Conservation (phyloP, 2,888 invertebrate genomes). For the Erpobdella octoculata region DNA sequence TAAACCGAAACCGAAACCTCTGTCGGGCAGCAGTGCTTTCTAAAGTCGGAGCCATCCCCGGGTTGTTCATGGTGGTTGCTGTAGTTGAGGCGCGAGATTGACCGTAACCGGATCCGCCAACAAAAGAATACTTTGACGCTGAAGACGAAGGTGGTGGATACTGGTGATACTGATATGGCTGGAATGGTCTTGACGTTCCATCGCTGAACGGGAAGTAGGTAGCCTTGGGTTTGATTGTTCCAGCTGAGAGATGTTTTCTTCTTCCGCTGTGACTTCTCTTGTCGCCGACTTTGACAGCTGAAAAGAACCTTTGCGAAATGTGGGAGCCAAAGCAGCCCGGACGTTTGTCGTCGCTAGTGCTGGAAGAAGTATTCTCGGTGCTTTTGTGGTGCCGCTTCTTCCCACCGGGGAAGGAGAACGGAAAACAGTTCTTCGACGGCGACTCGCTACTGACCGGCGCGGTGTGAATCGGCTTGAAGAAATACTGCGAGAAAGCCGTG, state of each 20-base stretch:
- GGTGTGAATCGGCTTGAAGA: not conserved
- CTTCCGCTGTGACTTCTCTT: slow-evolving; percentile 23
- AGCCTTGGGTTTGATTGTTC: slow-evolving; percentile 1
- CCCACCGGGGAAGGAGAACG: slow-evolving; percentile 5
- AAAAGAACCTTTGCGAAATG: not conserved
- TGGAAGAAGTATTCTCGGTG: not conserved
- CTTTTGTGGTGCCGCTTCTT: not conserved
- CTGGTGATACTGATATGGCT: not conserved
- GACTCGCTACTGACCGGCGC: not conserved
- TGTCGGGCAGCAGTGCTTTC: not conserved
- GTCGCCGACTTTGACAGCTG: not conserved
- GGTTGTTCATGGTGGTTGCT: not conserved
- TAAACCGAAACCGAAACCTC: slow-evolving; percentile 2
- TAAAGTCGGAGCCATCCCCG: not conserved
- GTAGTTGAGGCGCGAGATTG: not conserved
- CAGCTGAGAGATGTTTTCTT: slow-evolving; percentile 4
- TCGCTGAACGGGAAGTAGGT: not conserved
- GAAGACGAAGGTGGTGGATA: not conserved
- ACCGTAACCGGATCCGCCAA: not conserved
- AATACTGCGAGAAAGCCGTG: slow-evolving; percentile 9
- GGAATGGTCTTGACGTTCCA: not conserved
- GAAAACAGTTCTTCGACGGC: slow-evolving; percentile 4
- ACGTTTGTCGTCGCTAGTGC: not conserved
- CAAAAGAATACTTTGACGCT: not conserved
- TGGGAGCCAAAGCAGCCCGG: slow-evolving; percentile 13